phyloP scores from a whole-genome alignment of 2,113 vertebrate species.

The Noctilio leporinus region DNA sequence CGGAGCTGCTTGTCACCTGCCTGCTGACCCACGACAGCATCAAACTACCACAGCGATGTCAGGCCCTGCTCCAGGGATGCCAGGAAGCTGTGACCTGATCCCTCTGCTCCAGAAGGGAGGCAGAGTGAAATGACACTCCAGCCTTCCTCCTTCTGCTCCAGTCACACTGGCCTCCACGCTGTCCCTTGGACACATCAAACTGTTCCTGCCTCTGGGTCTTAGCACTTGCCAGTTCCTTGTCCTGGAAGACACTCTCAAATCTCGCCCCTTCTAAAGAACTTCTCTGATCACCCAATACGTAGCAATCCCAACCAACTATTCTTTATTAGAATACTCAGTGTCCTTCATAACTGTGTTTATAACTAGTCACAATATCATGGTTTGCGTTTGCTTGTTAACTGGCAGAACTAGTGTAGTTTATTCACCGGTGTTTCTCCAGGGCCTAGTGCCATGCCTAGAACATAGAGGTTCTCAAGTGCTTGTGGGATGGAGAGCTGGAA shows the following conservation, averaged over 20 bases:
- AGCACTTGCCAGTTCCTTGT: background rate
- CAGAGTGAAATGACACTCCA: rapidly evolving
- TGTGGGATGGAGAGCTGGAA: background rate
- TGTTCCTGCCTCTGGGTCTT: background rate
- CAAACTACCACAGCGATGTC: background rate
- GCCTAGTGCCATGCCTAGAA: background rate
- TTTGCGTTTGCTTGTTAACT: background rate
- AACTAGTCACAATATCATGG: rapidly evolving
- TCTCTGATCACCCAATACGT: background rate
- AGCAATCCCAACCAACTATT: background rate
- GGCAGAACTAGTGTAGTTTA: background rate
- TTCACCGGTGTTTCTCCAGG: background rate
- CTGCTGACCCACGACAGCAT: background rate
- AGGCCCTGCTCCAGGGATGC: background rate
- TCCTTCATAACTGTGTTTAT: background rate
- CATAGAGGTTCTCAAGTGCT: background rate
- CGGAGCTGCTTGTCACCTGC: background rate
- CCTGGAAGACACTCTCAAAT: background rate
- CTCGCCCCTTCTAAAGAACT: background rate
- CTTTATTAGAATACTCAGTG: background rate
- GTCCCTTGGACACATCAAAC: no score
- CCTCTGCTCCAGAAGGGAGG: background rate
- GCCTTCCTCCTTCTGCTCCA: background rate
- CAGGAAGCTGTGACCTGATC: background rate
- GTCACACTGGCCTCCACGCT: background rate